Conservation (phyloP, 2,113 vertebrate genomes). For the Leptosomus discolor region DNA sequence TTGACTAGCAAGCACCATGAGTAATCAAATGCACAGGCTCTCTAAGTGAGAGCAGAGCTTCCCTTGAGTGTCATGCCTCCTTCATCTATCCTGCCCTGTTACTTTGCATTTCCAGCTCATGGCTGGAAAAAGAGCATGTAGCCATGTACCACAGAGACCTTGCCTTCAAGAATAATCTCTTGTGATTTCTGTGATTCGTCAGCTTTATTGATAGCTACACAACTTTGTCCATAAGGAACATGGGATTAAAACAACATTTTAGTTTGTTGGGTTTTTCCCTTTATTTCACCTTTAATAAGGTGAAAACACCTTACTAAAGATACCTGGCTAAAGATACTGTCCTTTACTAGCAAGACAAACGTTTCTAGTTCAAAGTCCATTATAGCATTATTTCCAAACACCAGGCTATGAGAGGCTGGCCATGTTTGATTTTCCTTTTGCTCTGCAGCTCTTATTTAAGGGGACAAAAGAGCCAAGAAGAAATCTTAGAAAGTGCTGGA, state of each 20-base stretch:
- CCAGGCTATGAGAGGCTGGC: neutral
- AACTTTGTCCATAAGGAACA: neutral
- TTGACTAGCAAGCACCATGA: neutral
- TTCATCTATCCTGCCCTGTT: neutral
- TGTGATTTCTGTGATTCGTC: neutral
- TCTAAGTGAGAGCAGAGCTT: neutral
- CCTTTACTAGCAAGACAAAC: neutral
- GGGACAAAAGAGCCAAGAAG: neutral
- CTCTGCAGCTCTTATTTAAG: neutral
- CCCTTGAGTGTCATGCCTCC: neutral
- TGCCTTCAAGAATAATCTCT: neutral
- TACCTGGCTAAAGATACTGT: neutral
- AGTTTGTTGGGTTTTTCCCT: neutral
- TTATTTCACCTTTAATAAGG: neutral
- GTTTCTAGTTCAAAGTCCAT: neutral
- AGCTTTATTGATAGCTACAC: neutral
- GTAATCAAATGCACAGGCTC: neutral
- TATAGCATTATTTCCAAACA: neutral
- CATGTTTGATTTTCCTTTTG: neutral
- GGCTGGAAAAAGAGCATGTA: neutral
- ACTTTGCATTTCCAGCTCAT: neutral
- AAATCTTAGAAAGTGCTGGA: neutral
- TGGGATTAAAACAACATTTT: neutral
- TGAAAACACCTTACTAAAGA: neutral
- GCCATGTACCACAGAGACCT: neutral